These are phyloP conservation scores for Lagodon rhomboides DNA, from an alignment of 2,797 vertebrate genomes.

Conservation along the genomic window DNA sequence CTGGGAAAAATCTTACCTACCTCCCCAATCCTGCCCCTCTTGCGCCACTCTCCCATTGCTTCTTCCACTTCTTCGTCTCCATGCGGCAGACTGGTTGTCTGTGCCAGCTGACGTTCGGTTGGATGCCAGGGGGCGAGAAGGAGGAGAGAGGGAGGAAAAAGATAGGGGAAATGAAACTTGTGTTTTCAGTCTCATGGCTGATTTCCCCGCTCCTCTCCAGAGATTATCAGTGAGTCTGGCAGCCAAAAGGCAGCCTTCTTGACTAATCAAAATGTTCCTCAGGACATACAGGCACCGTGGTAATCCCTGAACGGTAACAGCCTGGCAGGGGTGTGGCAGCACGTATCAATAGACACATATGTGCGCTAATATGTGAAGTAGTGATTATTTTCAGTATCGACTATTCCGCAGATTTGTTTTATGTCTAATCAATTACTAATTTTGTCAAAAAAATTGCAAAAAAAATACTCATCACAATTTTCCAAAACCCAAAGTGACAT, in stretches of 20 bases:
- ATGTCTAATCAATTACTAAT: too few species aligned
- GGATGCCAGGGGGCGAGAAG: slow-evolving; percentile 64
- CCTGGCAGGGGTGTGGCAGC: slow-evolving; percentile 52
- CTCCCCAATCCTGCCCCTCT: slow-evolving; percentile 27
- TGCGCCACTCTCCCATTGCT: slow-evolving; percentile 32
- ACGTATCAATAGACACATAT: slow-evolving; percentile 35
- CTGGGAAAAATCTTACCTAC: slow-evolving; percentile 2
- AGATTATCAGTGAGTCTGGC: slow-evolving; percentile 70
- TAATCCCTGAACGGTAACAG: slow-evolving; percentile 41
- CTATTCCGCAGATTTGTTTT: too few species aligned
- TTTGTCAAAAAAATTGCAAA: too few species aligned
- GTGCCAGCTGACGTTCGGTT: slow-evolving; percentile 67
- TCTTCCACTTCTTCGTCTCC: slow-evolving; percentile 59
- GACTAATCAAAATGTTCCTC: slow-evolving; percentile 69
- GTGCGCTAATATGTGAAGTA: not conserved
- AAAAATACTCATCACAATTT: too few species aligned
- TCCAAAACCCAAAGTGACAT: too few species aligned
- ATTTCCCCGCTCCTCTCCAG: slow-evolving; percentile 68
- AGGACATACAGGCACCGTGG: slow-evolving; percentile 50
- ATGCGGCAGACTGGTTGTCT: slow-evolving; percentile 54
- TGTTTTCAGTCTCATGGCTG: slow-evolving; percentile 76
- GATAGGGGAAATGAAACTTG: slow-evolving; percentile 67
- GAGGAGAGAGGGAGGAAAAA: slow-evolving; percentile 50
- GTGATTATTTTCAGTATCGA: too few species aligned
- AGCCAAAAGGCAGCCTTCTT: slow-evolving; percentile 66